Conservation (phyloP, 2,113 vertebrate genomes). For the Gnathonemus longibarbis region DNA sequence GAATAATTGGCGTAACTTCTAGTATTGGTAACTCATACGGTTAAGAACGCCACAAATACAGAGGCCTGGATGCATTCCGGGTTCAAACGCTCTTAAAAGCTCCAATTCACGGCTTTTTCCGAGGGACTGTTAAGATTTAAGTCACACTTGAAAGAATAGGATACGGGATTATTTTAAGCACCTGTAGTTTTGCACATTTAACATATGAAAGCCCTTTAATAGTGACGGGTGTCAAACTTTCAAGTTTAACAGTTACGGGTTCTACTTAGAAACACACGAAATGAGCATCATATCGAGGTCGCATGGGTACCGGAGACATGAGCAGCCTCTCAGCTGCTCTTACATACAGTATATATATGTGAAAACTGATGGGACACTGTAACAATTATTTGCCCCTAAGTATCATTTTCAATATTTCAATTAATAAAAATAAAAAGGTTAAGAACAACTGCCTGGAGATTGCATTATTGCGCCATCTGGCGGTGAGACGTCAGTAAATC, state of each 20-base stretch:
- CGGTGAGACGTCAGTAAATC: not conserved
- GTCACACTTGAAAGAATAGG: slow-evolving; percentile 7
- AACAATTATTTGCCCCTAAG: not conserved
- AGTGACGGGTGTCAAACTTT: not conserved
- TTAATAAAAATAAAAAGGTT: not conserved
- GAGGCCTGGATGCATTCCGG: not conserved
- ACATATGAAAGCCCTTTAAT: not conserved
- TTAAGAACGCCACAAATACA: not conserved
- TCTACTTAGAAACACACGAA: not conserved
- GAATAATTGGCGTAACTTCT: not conserved
- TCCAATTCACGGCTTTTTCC: not conserved
- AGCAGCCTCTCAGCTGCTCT: not conserved
- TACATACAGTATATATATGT: not conserved
- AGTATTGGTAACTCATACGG: not conserved
- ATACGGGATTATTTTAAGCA: slow-evolving; percentile 6
- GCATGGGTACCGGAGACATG: not conserved
- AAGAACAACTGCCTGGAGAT: not conserved
- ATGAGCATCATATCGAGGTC: not conserved
- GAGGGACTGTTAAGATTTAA: not conserved
- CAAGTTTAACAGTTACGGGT: not conserved
- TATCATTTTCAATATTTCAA: not conserved
- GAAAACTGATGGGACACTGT: not conserved
- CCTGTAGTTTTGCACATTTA: not conserved
- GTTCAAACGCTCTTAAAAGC: not conserved
- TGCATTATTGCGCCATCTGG: not conserved